These are phyloP conservation scores for Chrysolina haemoptera DNA, from an alignment of 2,888 invertebrate species.

Conservation along the genomic window DNA sequence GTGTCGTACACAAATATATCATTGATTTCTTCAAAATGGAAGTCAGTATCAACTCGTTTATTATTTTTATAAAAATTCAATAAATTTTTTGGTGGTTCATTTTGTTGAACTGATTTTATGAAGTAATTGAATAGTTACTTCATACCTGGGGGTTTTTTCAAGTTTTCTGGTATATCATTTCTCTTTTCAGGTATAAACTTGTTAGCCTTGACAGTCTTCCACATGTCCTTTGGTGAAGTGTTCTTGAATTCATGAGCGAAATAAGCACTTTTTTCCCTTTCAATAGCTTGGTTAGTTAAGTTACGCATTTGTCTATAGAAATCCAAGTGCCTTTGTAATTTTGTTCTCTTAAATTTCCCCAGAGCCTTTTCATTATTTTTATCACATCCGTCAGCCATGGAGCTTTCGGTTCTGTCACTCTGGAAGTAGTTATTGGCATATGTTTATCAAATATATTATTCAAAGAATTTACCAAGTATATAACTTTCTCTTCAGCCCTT, in stretches of 20 bases:
- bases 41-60: conserved; percentile 4
- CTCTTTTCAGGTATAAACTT: too few species aligned
- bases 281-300: too few species aligned
- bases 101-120: neutral
- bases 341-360: neutral
- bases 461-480: neutral
- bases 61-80: conserved; percentile 17
- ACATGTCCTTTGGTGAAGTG: too few species aligned
- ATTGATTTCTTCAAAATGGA: conserved; percentile 12
- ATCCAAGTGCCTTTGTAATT: too few species aligned
- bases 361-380: conserved; percentile 4
- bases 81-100: neutral
- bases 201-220: too few species aligned
- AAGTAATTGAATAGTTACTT: neutral
- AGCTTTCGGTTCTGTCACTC: neutral
- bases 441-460: too few species aligned
- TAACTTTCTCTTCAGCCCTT: too few species aligned
- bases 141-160: neutral
- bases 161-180: neutral
- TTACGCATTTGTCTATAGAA: too few species aligned
- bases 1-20: conserved; percentile 27
- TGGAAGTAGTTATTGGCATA: neutral
- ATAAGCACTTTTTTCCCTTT: too few species aligned
- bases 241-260: too few species aligned
- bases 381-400: neutral